Evolutionary conservation across 2,888 invertebrate genomes (phyloP).

Genomic region (Halocaridina rubra): DNA sequence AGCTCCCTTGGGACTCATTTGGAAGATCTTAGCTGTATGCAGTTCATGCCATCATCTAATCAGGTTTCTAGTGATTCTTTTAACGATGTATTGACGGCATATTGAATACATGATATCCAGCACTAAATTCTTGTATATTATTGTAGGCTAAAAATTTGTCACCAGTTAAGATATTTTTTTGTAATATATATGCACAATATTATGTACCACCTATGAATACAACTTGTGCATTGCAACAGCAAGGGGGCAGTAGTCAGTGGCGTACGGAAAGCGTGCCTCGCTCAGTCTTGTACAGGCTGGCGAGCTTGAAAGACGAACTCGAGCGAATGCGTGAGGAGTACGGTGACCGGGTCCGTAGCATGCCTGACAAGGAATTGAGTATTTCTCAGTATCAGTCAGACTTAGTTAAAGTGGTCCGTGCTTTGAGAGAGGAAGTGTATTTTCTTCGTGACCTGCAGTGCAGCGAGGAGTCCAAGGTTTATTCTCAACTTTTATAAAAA

Average conservation of each 20-base stretch:
- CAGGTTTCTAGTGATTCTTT: too few relatives aligned
- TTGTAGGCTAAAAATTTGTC: too few relatives aligned
- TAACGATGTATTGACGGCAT: too few relatives aligned
- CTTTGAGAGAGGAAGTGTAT: constrained; percentile 20
- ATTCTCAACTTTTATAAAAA: too few relatives aligned
- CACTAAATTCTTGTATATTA: too few relatives aligned
- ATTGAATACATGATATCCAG: too few relatives aligned
- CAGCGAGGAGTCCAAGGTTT: background rate
- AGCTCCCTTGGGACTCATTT: background rate
- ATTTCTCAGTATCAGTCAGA: background rate
- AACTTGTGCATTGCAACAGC: too few relatives aligned
- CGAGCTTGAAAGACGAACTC: constrained; percentile 5
- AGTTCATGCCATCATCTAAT: too few relatives aligned
- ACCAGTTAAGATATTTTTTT: background rate
- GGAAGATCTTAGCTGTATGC: background rate
- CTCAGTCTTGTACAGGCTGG: constrained; percentile 5
- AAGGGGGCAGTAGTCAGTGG: too few relatives aligned
- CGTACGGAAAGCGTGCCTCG: background rate
- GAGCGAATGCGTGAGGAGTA: background rate
- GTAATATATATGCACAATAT: background rate
- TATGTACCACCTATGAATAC: too few relatives aligned
- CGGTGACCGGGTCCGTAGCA: background rate
- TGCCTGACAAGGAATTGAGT: background rate
- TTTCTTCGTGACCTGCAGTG: background rate
- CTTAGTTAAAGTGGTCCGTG: constrained; percentile 2